Evolutionary conservation across 2,113 vertebrate species (phyloP).

Genomic region (Pelvicachromis taeniatus): DNA sequence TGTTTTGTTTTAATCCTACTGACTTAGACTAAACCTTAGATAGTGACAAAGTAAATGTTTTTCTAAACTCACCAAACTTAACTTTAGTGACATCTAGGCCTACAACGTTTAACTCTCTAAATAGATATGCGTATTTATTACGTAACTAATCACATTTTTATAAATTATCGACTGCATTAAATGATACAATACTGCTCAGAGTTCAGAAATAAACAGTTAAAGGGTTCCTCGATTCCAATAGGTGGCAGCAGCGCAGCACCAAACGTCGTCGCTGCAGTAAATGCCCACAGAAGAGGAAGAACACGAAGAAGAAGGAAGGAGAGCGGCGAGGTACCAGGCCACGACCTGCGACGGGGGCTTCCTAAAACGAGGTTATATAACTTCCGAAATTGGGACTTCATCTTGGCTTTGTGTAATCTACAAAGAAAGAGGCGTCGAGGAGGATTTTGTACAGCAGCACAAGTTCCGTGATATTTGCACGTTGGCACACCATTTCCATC

Average conservation of each 20-base stretch:
- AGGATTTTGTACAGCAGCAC: not conserved
- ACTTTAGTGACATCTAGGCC: not conserved
- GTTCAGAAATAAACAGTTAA: not conserved
- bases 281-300: not conserved
- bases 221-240: not conserved
- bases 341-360: not conserved
- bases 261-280: not conserved
- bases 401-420: not conserved
- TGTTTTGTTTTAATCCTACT: not conserved
- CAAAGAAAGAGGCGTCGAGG: not conserved
- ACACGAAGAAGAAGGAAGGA: slow-evolving; percentile 1
- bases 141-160: not conserved
- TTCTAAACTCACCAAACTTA: not conserved
- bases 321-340: slow-evolving; percentile 24
- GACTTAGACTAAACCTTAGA: not conserved
- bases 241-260: not conserved
- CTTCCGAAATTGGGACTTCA: not conserved
- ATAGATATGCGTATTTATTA: not conserved
- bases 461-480: slow-evolving; percentile 5
- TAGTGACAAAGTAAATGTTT: not conserved
- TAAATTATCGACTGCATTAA: not conserved
- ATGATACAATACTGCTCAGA: not conserved
- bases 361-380: slow-evolving; percentile 44
- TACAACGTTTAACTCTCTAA: not conserved
- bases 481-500: slow-evolving; percentile 21